Percentiles rank a stretch among this genome's conserved stretches.
Evolutionary conservation across 2,797 vertebrate genomes (phyloP).

Genomic region (Discoglossus pictus): DNA sequence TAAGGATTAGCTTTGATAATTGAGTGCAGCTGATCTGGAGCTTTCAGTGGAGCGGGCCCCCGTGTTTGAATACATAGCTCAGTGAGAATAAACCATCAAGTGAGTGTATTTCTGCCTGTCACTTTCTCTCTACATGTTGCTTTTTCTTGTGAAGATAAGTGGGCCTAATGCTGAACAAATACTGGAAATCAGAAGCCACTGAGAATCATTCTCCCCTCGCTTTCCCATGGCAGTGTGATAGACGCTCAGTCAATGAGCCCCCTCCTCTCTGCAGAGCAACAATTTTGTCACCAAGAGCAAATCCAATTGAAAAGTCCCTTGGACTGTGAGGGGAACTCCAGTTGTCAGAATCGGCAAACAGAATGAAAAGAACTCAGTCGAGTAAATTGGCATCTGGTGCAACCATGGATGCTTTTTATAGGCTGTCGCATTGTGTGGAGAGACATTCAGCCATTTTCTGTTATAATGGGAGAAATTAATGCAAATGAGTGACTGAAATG

Average conservation of each 20-base stretch:
- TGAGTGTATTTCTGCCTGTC: slow-evolving; percentile 93
- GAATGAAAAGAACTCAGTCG: slow-evolving; percentile 87
- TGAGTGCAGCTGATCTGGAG: slow-evolving; percentile 90
- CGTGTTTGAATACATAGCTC: slow-evolving; percentile 95
- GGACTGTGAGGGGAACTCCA: slow-evolving; percentile 83
- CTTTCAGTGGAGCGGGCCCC: slow-evolving; percentile 83
- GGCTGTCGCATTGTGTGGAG: slow-evolving; percentile 91
- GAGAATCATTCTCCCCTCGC: slow-evolving; percentile 97
- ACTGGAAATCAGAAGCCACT: slow-evolving; percentile 99
- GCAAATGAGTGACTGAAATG: slow-evolving; percentile 98
- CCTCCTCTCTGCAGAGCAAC: slow-evolving; percentile 81
- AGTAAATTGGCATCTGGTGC: slow-evolving; percentile 98
- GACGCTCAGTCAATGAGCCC: slow-evolving; percentile 83
- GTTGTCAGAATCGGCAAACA: slow-evolving; percentile 86
- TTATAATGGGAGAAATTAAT: slow-evolving; percentile 99
- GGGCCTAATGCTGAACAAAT: slow-evolving; percentile 99
- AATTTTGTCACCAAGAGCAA: slow-evolving; percentile 95
- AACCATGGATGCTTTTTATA: slow-evolving; percentile 82
- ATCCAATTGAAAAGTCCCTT: slow-evolving; percentile 94
- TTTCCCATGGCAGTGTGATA: slow-evolving; percentile 99
- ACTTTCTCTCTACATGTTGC: slow-evolving; percentile 97
- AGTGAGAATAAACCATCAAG: slow-evolving; percentile 87
- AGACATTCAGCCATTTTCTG: slow-evolving; percentile 98
- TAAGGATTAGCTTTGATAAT: slow-evolving; percentile 98
- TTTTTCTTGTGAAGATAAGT: slow-evolving; percentile 99